Evolutionary conservation across 2,113 vertebrate genomes (phyloP).

Genomic region (Actenoides hombroni): DNA sequence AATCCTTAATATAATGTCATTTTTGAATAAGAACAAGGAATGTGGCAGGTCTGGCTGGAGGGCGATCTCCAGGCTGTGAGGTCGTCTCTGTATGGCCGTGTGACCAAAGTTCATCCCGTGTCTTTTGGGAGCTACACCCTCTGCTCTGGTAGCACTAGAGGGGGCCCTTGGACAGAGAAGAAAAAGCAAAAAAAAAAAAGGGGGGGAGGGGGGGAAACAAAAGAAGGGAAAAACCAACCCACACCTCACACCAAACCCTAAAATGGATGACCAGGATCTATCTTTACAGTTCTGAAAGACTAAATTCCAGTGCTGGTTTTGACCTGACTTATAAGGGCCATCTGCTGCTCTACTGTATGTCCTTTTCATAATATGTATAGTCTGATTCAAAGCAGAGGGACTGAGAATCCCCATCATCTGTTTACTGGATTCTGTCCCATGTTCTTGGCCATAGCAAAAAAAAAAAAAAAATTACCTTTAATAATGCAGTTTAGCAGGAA

Average conservation of each 20-base stretch:
- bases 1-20: neutral
- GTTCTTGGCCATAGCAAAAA: neutral
- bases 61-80: neutral
- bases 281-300: neutral
- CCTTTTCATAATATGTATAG: neutral
- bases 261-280: neutral
- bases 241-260: neutral
- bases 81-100: fast-evolving
- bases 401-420: neutral
- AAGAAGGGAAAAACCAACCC: neutral
- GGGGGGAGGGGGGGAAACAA: too few relatives aligned
- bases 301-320: neutral
- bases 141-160: constrained; percentile 27
- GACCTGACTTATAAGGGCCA: neutral
- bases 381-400: neutral
- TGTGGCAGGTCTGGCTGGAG: neutral
- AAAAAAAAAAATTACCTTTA: neutral
- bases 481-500: neutral
- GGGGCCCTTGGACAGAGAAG: constrained; percentile 48
- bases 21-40: neutral
- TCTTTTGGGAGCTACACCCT: neutral
- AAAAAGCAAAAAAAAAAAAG: neutral
- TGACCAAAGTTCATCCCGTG: neutral
- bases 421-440: neutral
- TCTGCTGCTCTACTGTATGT: neutral